Percentiles rank a stretch among this genome's conserved stretches.
These are phyloP conservation scores for Stegodyphus dumicola DNA, from an alignment of 1,140 invertebrate genomes.

Conservation along the genomic window DNA sequence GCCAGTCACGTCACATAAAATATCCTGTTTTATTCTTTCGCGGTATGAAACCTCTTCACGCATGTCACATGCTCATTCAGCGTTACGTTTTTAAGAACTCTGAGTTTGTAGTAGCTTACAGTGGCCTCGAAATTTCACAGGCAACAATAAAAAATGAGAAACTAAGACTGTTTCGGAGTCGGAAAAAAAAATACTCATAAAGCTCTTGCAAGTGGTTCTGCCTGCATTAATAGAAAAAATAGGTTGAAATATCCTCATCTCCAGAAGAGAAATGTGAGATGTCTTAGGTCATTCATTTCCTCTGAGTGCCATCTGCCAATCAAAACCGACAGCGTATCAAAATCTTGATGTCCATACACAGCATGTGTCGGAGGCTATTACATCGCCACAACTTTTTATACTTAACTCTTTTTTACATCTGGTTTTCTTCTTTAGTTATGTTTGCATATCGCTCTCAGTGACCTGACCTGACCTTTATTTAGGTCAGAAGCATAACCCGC, in stretches of 20 bases:
- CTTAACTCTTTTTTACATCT: not conserved
- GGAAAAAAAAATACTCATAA: too few species aligned
- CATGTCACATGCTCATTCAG: too few species aligned
- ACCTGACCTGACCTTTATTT: slow-evolving; percentile 18
- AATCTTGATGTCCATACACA: not conserved
- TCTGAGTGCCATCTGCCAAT: slow-evolving; percentile 15
- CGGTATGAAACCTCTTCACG: too few species aligned
- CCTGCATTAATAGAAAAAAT: not conserved
- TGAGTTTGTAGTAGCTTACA: too few species aligned
- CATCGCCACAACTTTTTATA: not conserved
- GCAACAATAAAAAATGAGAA: too few species aligned
- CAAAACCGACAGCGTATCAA: not conserved
- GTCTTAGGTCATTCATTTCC: not conserved
- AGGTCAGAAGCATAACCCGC: not conserved
- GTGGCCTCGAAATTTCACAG: too few species aligned
- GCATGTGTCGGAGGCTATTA: slow-evolving; percentile 10
- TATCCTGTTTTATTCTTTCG: too few species aligned
- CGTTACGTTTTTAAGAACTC: too few species aligned
- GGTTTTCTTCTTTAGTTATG: not conserved
- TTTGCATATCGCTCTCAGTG: slow-evolving; percentile 10
- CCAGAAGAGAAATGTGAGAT: not conserved
- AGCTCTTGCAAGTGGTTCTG: too few species aligned
- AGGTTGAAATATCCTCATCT: not conserved
- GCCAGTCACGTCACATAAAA: too few species aligned
- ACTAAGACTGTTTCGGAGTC: too few species aligned